Evolutionary conservation across 2,888 invertebrate genomes (phyloP).

Genomic region (Ectropis crepuscularia): DNA sequence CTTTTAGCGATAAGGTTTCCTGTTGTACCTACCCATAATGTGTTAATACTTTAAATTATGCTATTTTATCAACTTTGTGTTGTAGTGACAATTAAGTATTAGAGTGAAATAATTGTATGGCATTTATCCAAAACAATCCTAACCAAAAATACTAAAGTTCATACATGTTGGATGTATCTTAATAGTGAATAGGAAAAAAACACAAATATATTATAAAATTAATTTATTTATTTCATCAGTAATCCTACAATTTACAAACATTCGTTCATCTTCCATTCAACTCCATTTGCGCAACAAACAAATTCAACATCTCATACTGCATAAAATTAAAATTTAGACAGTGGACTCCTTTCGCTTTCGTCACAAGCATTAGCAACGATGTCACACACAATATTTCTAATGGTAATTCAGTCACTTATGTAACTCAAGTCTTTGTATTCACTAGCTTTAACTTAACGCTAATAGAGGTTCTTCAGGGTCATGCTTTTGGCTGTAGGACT

Average conservation of each 20-base stretch:
- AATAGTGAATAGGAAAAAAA: slow-evolving; percentile 40
- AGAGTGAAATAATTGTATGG: too few species aligned
- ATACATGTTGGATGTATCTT: too few species aligned
- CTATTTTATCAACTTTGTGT: too few species aligned
- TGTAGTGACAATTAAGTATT: too few species aligned
- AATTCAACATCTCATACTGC: slow-evolving; percentile 48
- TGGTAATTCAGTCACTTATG: slow-evolving; percentile 68
- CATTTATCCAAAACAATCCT: not conserved
- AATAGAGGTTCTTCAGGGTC: slow-evolving; percentile 87
- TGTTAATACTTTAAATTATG: too few species aligned
- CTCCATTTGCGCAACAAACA: slow-evolving; percentile 56
- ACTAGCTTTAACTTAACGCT: slow-evolving; percentile 87
- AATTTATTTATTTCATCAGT: slow-evolving; percentile 68
- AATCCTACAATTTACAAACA: slow-evolving; percentile 53
- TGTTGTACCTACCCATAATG: too few species aligned
- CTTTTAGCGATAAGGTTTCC: too few species aligned
- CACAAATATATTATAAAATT: slow-evolving; percentile 61
- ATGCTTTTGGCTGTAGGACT: slow-evolving; percentile 68
- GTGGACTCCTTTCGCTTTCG: slow-evolving; percentile 63
- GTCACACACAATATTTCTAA: slow-evolving; percentile 58
- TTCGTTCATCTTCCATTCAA: slow-evolving; percentile 56
- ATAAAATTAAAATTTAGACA: slow-evolving; percentile 66
- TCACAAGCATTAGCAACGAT: slow-evolving; percentile 51
- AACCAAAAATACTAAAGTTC: not conserved
- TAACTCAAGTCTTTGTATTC: slow-evolving; percentile 74